These are phyloP conservation scores for Dinoponera quadriceps DNA, from an alignment of 1,140 invertebrate species.

Conservation along the genomic window DNA sequence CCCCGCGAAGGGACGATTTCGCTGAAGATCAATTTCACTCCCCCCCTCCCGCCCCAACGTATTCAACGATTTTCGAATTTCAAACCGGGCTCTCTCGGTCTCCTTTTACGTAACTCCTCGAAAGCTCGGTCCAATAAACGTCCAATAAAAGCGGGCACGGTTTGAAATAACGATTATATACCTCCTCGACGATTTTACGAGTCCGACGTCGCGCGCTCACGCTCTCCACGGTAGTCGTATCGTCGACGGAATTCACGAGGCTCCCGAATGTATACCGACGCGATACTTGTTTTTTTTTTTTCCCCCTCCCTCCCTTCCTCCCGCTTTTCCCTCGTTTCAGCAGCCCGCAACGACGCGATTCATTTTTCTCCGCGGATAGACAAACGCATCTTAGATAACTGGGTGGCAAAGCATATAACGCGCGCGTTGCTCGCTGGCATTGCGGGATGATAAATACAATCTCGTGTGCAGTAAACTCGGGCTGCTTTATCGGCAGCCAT, in stretches of 20 bases:
- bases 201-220: slow-evolving; percentile 32
- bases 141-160: slow-evolving; percentile 55
- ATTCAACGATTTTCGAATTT: slow-evolving; percentile 59
- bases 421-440: slow-evolving; percentile 67
- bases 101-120: slow-evolving; percentile 28
- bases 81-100: slow-evolving; percentile 9
- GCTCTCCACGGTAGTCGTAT: slow-evolving; percentile 31
- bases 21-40: slow-evolving; percentile 32
- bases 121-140: slow-evolving; percentile 53
- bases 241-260: slow-evolving; percentile 33
- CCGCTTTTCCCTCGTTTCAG: slow-evolving; percentile 18
- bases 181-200: slow-evolving; percentile 52
- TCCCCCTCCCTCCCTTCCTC: neutral
- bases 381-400: slow-evolving; percentile 75
- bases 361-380: slow-evolving; percentile 71
- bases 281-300: slow-evolving; percentile 6
- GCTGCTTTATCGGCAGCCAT: slow-evolving; percentile 82
- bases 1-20: slow-evolving; percentile 39
- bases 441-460: slow-evolving; percentile 82
- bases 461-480: slow-evolving; percentile 78
- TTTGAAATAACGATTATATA: slow-evolving; percentile 62
- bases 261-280: slow-evolving; percentile 31
- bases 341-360: slow-evolving; percentile 56
- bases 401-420: slow-evolving; percentile 71
- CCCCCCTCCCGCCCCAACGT: neutral